Evolutionary conservation across 35 echinoderm and acorn worm species (phyloP).

Genomic region (Heliocidaris tuberculata): DNA sequence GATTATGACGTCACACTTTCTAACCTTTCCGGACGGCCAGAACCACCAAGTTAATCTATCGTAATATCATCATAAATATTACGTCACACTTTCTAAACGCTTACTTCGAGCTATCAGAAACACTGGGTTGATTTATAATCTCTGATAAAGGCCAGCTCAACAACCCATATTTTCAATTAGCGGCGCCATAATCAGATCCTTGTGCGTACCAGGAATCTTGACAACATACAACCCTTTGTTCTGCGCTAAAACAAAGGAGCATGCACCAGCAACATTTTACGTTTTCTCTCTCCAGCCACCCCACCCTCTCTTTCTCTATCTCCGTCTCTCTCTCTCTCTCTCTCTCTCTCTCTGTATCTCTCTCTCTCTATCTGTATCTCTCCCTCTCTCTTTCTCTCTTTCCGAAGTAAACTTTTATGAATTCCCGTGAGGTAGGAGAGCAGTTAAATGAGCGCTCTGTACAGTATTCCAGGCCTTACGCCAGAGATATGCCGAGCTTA

Average conservation of each 20-base stretch:
- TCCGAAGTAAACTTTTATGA: slow-evolving; percentile 41
- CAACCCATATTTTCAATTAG: background rate
- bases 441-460: slow-evolving; percentile 9
- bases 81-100: background rate
- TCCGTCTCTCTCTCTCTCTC: background rate
- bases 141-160: background rate
- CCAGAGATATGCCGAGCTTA: slow-evolving; percentile 23
- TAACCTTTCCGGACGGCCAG: too few relatives aligned
- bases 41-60: background rate
- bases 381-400: background rate
- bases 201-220: background rate
- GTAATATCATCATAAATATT: background rate
- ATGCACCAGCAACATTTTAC: slow-evolving; percentile 41
- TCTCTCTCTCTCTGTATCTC: too few relatives aligned
- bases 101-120: background rate
- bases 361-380: background rate
- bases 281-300: background rate
- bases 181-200: background rate
- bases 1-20: too few relatives aligned
- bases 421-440: background rate
- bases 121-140: background rate
- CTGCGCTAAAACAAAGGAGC: slow-evolving; percentile 9
- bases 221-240: slow-evolving; percentile 34
- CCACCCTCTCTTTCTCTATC: background rate
- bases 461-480: background rate